phyloP scores from a whole-genome alignment of 2,888 invertebrate genomes.

The Lasioglossum zephyrum region DNA sequence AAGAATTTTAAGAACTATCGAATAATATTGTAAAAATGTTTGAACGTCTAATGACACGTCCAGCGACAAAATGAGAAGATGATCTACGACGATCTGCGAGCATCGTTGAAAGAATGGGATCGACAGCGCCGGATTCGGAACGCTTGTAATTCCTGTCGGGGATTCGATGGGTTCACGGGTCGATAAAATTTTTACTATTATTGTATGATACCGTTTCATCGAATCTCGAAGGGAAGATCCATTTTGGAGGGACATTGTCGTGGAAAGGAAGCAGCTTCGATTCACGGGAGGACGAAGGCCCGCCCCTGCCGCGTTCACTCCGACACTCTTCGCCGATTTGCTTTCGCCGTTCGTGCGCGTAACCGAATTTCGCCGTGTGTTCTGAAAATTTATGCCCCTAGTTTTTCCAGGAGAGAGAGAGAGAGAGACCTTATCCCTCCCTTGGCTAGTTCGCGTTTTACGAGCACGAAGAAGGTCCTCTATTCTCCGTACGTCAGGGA shows the following conservation, averaged over 20 bases:
- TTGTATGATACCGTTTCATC: background rate
- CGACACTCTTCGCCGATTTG: background rate
- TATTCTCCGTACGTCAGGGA: background rate
- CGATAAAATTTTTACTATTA: slow-evolving; percentile 14
- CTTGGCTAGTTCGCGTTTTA: slow-evolving; percentile 1
- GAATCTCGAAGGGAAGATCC: background rate
- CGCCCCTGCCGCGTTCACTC: background rate
- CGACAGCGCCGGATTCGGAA: background rate
- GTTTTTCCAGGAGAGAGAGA: background rate
- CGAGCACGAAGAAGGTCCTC: background rate
- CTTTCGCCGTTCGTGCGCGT: slow-evolving; percentile 13
- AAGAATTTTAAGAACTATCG: too few relatives aligned
- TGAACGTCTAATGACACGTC: background rate
- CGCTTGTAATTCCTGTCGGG: background rate
- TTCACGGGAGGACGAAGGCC: background rate
- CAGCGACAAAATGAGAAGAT: background rate
- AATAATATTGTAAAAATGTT: background rate
- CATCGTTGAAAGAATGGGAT: background rate
- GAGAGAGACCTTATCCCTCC: background rate
- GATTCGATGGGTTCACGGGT: background rate
- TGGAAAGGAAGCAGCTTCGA: background rate
- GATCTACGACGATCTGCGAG: background rate
- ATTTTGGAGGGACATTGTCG: background rate
- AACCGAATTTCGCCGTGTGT: slow-evolving; percentile 20
- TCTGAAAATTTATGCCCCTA: slow-evolving; percentile 5